Base-by-base conservation (phyloP, 2,888 invertebrate species). In the Ornithoptera alexandrae region DNA sequence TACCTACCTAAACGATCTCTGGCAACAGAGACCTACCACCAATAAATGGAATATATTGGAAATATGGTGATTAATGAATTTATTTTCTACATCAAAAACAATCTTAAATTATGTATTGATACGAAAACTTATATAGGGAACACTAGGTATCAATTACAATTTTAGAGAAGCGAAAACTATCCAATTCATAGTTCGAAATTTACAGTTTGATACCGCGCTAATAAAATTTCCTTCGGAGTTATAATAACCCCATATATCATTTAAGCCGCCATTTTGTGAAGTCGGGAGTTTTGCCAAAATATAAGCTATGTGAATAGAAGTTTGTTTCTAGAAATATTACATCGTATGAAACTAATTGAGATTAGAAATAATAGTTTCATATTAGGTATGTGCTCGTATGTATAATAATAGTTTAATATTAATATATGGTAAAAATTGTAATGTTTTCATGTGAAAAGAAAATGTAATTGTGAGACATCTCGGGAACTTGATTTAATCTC, bases 211-310 rank as follows among this genome's bases (percentile, higher is more conserved):
- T 66, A 66, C 58, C 56, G 53, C 46, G 60, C 63, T 67, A 61
- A 64, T 67, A 70, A 70, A 67, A 70, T 64, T 67, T 70, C 56
- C 67, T 64, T 70, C 53, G 20, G 22, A 63, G 60, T 63, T 67
- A 60, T 70, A 67, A 70, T 70, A 67, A 70, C 67, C 60, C 67
- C 64, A 63, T 70, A 67, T 67, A 70, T 70, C 30, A 67, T 39
- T 30, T 24, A 50, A 22, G 63, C 63, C 20, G 67, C 63, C 63
- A 39, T 67, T 70, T 60, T 60, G 60, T 67, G 59, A 67, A 67
- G 24, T 64, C 42, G 59, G 63, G 53, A 67, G 53, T n/a, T 60
- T 59, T 70, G 70, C 67, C 67, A 70, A 70, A 58, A 70, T 70
- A 67, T 70, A 67, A 67, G 58, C 59, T n/a, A 53, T 62, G 59